Conservation (phyloP, 1,140 invertebrate genomes). For the Fopius arisanus region DNA sequence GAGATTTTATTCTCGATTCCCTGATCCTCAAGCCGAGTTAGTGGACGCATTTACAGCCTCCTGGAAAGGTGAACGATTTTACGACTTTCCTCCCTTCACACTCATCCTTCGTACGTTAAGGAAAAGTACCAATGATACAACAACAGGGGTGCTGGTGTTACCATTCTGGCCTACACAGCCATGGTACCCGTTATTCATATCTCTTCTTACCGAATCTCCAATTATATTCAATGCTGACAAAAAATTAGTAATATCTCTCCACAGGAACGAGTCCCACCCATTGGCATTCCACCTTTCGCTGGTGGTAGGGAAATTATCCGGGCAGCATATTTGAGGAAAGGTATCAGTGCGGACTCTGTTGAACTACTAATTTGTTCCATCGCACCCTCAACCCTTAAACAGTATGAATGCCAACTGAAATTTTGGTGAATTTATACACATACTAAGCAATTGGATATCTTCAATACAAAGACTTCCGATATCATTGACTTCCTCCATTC, state of each 20-base stretch:
- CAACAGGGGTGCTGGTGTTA: background rate
- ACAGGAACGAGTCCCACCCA: background rate
- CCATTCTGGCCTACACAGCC: background rate
- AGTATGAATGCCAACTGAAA: background rate
- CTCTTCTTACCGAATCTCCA: background rate
- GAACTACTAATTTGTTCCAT: background rate
- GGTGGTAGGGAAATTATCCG: background rate
- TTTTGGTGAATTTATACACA: too few relatives aligned
- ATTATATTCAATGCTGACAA: background rate
- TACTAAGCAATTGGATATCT: too few relatives aligned
- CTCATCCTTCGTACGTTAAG: conserved; percentile 5
- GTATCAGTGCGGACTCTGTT: background rate
- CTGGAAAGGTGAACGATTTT: conserved; percentile 12
- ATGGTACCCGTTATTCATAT: conserved; percentile 25
- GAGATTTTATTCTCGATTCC: conserved; percentile 20
- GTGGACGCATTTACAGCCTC: conserved; percentile 27
- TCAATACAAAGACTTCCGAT: too few relatives aligned
- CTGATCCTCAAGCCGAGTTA: conserved; percentile 13
- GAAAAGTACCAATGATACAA: conserved; percentile 19
- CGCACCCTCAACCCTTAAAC: background rate
- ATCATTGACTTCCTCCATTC: too few relatives aligned
- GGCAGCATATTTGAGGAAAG: background rate
- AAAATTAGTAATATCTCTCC: conserved; percentile 19
- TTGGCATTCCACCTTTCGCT: background rate
- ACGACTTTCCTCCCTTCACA: conserved; percentile 22